Percentiles rank a stretch among this genome's conserved stretches.
phyloP scores from a whole-genome alignment of 1,140 invertebrate species.

The Nomia melanderi region DNA sequence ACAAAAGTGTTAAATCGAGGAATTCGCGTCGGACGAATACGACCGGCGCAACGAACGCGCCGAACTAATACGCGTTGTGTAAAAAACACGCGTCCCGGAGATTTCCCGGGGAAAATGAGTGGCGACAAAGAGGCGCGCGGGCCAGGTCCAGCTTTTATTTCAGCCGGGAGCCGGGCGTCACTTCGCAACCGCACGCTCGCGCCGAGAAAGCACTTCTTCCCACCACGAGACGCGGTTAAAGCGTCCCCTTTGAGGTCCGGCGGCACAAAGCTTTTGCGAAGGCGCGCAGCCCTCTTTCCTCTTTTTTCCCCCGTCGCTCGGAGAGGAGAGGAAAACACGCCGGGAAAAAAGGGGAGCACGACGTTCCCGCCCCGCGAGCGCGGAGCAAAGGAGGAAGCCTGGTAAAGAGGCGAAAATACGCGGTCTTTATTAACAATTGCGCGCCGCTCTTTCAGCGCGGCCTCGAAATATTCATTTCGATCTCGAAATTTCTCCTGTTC shows the following conservation, averaged over 20 bases:
- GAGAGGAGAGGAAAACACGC: neutral
- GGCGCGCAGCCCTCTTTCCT: neutral
- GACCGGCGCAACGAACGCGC: no score
- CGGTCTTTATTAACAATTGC: neutral
- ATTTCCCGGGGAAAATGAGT: neutral
- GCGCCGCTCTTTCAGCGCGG: neutral
- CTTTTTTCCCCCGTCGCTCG: neutral
- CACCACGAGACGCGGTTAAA: neutral
- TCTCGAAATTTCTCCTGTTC: no score
- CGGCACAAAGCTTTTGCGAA: neutral
- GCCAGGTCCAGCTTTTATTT: neutral
- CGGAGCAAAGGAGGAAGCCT: no score
- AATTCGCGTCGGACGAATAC: no score
- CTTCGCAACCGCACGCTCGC: neutral
- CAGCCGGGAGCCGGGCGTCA: neutral
- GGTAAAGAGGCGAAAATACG: neutral
- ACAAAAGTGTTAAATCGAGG: no score
- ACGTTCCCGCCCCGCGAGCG: neutral
- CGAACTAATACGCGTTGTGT: neutral
- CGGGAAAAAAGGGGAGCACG: neutral
- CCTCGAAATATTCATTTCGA: neutral
- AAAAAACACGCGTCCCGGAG: no score
- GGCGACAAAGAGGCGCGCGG: neutral
- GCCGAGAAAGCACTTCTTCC: slow-evolving; percentile 3
- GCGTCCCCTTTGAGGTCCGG: slow-evolving; percentile 1